Percentiles rank a stretch among this genome's conserved stretches.
phyloP scores from a whole-genome alignment of 1,140 invertebrate species.

The Leptoteleia sp. region DNA sequence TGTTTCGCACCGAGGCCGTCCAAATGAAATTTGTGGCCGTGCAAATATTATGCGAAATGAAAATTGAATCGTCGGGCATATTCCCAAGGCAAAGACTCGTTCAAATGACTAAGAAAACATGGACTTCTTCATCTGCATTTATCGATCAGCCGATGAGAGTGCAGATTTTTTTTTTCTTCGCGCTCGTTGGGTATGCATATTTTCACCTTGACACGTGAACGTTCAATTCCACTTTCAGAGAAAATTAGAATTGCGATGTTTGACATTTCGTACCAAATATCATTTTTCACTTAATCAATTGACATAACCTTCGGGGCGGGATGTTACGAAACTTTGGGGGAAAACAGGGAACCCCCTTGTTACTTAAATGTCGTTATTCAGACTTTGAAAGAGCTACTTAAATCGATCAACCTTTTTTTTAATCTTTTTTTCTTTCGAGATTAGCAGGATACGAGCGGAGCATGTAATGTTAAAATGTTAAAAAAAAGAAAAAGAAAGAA shows the following conservation, averaged over 20 bases:
- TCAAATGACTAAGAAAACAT: constrained; percentile 40
- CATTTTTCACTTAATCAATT: constrained; percentile 33
- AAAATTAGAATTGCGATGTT: constrained; percentile 37
- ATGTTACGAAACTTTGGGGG: constrained; percentile 9
- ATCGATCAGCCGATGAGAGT: constrained; percentile 50
- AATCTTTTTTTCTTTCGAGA: too few relatives aligned
- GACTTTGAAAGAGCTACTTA: too few relatives aligned
- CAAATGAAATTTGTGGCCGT: constrained; percentile 12
- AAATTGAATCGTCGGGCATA: constrained; percentile 18
- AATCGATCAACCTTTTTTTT: too few relatives aligned
- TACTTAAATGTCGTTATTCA: too few relatives aligned
- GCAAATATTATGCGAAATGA: constrained; percentile 43
- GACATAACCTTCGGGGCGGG: constrained; percentile 4
- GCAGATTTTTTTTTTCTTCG: constrained; percentile 39
- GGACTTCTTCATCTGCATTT: constrained; percentile 49
- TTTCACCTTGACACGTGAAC: constrained; percentile 51
- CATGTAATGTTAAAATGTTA: too few relatives aligned
- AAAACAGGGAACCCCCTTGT: too few relatives aligned
- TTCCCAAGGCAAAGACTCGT: constrained; percentile 35
- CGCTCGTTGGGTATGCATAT: constrained; percentile 41
- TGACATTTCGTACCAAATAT: constrained; percentile 29
- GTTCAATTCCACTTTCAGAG: constrained; percentile 39
- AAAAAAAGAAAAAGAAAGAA: too few relatives aligned
- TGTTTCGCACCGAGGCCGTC: constrained; percentile 13
- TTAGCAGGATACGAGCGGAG: too few relatives aligned